A percentile compares a stretch with the other conserved stretches of the same genome.
phyloP scores from a whole-genome alignment of 2,113 vertebrate species.

The Hemiscyllium ocellatum region DNA sequence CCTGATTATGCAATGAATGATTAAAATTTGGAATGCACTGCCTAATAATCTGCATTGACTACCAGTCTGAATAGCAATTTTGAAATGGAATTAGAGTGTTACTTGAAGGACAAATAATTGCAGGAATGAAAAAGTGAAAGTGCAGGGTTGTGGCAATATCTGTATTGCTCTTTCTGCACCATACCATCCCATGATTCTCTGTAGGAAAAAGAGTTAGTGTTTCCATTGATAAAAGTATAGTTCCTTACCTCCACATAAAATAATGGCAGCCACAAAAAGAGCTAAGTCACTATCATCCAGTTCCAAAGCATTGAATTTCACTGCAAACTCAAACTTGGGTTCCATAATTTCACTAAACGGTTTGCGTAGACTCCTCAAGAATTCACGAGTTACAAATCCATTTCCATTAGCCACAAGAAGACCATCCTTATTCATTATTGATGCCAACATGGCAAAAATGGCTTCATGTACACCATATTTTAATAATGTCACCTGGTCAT shows the following conservation, averaged over 20 bases:
- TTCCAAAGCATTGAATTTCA: slow-evolving; percentile 94
- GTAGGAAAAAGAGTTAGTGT: background rate
- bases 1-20: background rate
- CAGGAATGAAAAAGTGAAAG: background rate
- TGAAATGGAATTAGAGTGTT: background rate
- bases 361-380: slow-evolving; percentile 88
- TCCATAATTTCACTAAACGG: slow-evolving; percentile 95
- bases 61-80: background rate
- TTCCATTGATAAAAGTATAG: background rate
- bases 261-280: slow-evolving; percentile 95
- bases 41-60: background rate
- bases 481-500: slow-evolving; percentile 93
- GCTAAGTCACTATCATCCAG: slow-evolving; percentile 95
- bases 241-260: slow-evolving; percentile 89
- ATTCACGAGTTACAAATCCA: slow-evolving; percentile 92
- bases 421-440: slow-evolving; percentile 97
- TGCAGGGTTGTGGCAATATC: background rate
- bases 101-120: background rate
- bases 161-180: background rate
- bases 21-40: background rate
- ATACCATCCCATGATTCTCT: background rate
- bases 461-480: slow-evolving; percentile 95
- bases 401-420: slow-evolving; percentile 89
- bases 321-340: slow-evolving; percentile 96
- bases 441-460: slow-evolving; percentile 97